Base-by-base conservation (phyloP, 2,888 invertebrate genomes). In the Ophion ventricosus region DNA sequence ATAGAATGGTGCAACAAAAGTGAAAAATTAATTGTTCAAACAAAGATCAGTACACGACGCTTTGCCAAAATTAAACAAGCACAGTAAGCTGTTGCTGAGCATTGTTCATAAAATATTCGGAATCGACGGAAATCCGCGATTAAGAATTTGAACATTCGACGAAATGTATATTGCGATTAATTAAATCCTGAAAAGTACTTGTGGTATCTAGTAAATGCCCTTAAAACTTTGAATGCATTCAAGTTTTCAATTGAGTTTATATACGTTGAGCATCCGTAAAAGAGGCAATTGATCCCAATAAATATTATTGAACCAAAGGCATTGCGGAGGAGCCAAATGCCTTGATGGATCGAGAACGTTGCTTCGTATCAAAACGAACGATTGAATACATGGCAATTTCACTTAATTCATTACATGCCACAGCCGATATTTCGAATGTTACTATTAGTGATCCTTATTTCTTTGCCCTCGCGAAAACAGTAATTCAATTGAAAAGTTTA, bases 211-310 rank as follows among this genome's bases (percentile, higher is more conserved):
- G 23, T 61, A 61, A 25, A 25, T 61, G 25, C 25, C 14, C 61
- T 61, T 25, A 11, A 26, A 61, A 26, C 61, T 17, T 67, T 11
- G 67, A 67, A 43, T 40, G 11, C 11, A 14, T 43, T 14, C 43
- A 43, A 54, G 40, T 17, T n/a, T 40, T 43, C 25, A n/a, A 72
- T 77, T 23, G 35, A 69, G 29, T 35, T 20, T 75, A 64, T 1
- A 64, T 59, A 20, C 29, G 35, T 29, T 7, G n/a, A 57, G 29
- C 14, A 57, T 49, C n/a, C 25, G 29, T 72, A 57, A 83, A 81
- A 72, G 43, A 70, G 29, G 26, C 23, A 83, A 81, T 85, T 85
- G 85, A 85, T 75, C 78, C 57, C 84, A 64, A 81, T 83, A 57
- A 67, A 75, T 57, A 72, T 61, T 63, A 78, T 61, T 74, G 72